A percentile compares a stretch with the other conserved stretches of the same genome.
Evolutionary conservation across 1,140 invertebrate genomes (phyloP).

Genomic region (Colletes gigas): DNA sequence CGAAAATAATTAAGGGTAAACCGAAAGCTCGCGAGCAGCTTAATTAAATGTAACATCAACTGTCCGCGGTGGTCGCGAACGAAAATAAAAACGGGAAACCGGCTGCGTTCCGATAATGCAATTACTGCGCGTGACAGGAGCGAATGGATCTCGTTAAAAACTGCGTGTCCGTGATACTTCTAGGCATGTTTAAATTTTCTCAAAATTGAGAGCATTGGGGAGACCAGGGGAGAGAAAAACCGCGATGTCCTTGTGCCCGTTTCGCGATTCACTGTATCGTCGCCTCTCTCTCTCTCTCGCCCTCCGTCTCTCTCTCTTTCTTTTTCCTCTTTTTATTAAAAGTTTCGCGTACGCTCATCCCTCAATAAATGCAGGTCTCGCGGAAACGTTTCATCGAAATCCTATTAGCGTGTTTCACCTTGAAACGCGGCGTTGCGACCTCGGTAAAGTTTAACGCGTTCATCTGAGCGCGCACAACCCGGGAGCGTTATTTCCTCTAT

Average conservation of each 20-base stretch:
- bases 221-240: not conserved
- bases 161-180: not conserved
- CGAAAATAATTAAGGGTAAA: too few relatives aligned
- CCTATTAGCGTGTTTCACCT: constrained; percentile 19
- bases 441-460: constrained; percentile 17
- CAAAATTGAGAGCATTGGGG: not conserved
- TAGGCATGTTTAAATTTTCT: not conserved
- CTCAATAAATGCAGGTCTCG: not conserved
- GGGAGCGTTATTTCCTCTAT: not conserved
- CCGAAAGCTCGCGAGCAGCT: not conserved
- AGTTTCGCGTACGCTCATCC: constrained; percentile 11
- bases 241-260: constrained; percentile 7
- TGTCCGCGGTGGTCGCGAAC: not conserved
- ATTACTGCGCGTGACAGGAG: not conserved
- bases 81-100: not conserved
- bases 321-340: not conserved
- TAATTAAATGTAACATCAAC: not conserved
- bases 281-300: not conserved
- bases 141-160: not conserved
- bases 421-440: constrained; percentile 18
- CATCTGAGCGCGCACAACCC: not conserved
- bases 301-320: not conserved
- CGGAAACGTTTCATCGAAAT: constrained; percentile 32
- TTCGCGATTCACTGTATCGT: constrained; percentile 6
- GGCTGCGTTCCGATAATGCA: not conserved